Percentiles rank a stretch among this genome's conserved stretches.
These are phyloP conservation scores for Potamarius usumacintae DNA, from an alignment of 2,113 vertebrate genomes.

Conservation along the genomic window DNA sequence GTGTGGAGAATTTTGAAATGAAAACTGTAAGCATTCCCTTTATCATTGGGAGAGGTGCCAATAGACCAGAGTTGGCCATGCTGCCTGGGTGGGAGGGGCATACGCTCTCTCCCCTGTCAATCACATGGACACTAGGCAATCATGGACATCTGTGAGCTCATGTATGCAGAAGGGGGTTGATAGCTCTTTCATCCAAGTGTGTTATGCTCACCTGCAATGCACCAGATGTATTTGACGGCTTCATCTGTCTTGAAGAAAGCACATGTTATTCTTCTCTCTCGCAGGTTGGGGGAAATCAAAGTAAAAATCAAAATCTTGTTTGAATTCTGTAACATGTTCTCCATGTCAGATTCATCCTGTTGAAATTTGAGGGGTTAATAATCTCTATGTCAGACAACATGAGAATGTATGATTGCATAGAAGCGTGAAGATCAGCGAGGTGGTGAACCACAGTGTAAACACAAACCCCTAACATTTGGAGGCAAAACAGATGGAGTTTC, in stretches of 20 bases:
- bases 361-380: not conserved
- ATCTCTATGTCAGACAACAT: not conserved
- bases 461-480: not conserved
- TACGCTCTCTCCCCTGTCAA: not conserved
- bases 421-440: not conserved
- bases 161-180: no score
- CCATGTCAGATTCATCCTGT: not conserved
- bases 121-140: not conserved
- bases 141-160: no score
- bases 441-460: not conserved
- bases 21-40: not conserved
- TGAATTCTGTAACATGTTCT: no score
- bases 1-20: no score
- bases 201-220: no score
- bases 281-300: no score
- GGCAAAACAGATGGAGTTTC: not conserved
- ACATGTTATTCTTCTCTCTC: no score
- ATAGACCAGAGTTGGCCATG: not conserved
- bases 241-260: no score
- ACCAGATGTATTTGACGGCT: no score
- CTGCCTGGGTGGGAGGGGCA: not conserved
- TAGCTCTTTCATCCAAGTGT: no score
- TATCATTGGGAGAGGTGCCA: not conserved
- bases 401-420: not conserved
- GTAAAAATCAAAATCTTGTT: no score